Evolutionary conservation across 2,113 vertebrate species (phyloP), one percentile per base, ranked within the genome.

Genomic region (Dasyurus viverrinus): DNA sequence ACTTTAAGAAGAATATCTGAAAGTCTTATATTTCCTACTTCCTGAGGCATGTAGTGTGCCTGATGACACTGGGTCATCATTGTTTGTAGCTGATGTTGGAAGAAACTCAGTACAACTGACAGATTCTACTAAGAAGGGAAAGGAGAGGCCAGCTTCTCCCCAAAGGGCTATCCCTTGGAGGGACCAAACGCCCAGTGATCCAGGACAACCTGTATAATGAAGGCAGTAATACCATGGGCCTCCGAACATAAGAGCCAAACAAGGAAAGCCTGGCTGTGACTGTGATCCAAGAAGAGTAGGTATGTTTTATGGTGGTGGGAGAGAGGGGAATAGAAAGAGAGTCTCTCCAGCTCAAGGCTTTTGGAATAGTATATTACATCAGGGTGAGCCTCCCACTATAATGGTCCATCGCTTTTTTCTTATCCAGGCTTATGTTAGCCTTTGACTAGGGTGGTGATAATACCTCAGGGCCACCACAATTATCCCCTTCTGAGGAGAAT

Each of bases 321-420:
- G n/a, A 96, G 94, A 93, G 90, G 26, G 97, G 97, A 53, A 91
- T 55, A 89, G 42, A 96, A 25, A 54, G 52, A 92, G 48, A 52
- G 11, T 91, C 53, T 19, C 48, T 98, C 26, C 89, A 97, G 92
- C 25, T 89, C 60, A 95, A 95, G 94, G 94, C 54, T 89, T 97
- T 95, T 90, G 47, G 97, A 92, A 94, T 55, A 16, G 90, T 42
- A 42, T 2, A 8, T 57, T 89, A 92, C 47, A 57, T 96, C 36
- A 54, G 89, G 93, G 91, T 96, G 8, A 53, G 96, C 90, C 53
- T 98, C 94, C 57, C 68, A 76, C 94, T 91, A 92, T 50, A 54
- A 93, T 89, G 22, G 22, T 36, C 47, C n/a, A 84, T 42, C 92
- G 60, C 53, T 16, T 76, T 52, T 52, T 0, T 89, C 76, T 90